phyloP scores from a whole-genome alignment of 2,888 invertebrate species.

The Theodoxus fluviatilis region DNA sequence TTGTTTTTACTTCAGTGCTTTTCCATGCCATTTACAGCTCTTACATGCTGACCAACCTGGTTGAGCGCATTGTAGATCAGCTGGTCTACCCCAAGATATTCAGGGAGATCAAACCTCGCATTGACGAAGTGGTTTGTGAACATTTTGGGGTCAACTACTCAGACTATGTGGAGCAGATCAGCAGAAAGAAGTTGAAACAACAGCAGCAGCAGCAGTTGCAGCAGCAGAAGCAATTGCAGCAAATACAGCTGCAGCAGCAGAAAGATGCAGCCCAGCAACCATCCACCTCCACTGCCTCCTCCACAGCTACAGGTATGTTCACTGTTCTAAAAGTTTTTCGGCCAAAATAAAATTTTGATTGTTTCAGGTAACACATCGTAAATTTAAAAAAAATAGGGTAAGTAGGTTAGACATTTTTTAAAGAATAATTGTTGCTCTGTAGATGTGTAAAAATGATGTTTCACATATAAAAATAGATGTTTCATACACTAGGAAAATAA shows the following conservation, averaged over 20 bases:
- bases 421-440: too few relatives aligned
- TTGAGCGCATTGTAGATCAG: conserved; percentile 93
- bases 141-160: conserved; percentile 78
- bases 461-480: too few relatives aligned
- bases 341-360: too few relatives aligned
- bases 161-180: conserved; percentile 38
- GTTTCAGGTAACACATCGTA: too few relatives aligned
- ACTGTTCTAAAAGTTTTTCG: too few relatives aligned
- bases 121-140: conserved; percentile 88
- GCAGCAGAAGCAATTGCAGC: conserved; percentile 32
- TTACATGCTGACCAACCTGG: conserved; percentile 87
- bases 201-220: conserved; percentile 39
- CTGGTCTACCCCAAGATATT: conserved; percentile 92
- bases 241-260: conserved; percentile 20
- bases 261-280: conserved; percentile 4
- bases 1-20: too few relatives aligned
- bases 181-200: conserved; percentile 28
- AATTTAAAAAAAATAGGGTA: too few relatives aligned
- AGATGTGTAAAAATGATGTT: too few relatives aligned
- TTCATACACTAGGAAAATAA: too few relatives aligned
- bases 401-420: too few relatives aligned
- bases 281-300: conserved; percentile 3
- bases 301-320: too few relatives aligned
- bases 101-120: conserved; percentile 85
- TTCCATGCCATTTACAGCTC: too few relatives aligned